Evolutionary conservation across 1,140 invertebrate species (phyloP).

Genomic region (Hylyphantes graminicola): DNA sequence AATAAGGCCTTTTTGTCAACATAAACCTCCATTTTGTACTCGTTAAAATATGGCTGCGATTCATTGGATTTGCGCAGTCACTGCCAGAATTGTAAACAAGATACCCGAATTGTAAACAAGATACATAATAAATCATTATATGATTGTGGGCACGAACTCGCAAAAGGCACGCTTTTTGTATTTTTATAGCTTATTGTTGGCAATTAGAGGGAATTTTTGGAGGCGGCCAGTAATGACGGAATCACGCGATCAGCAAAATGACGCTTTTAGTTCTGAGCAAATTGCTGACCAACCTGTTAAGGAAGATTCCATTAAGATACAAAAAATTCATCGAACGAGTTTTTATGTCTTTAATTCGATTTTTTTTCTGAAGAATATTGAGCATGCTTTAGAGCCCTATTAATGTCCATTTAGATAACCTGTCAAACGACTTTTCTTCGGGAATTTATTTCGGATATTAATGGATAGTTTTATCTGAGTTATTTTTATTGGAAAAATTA

Average conservation of each 20-base stretch:
- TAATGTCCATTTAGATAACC: too few species aligned
- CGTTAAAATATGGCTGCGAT: not conserved
- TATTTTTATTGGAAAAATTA: too few species aligned
- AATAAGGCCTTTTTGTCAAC: not conserved
- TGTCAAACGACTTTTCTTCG: too few species aligned
- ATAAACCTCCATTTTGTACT: slow-evolving; percentile 10
- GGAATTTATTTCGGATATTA: too few species aligned
- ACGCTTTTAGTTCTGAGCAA: slow-evolving; percentile 31
- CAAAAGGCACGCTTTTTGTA: not conserved
- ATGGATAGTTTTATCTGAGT: too few species aligned
- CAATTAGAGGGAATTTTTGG: slow-evolving; percentile 13
- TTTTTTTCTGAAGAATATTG: not conserved
- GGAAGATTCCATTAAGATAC: slow-evolving; percentile 25
- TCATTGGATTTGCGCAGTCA: not conserved
- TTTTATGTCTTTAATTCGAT: not conserved
- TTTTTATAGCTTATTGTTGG: slow-evolving; percentile 1
- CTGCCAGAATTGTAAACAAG: not conserved
- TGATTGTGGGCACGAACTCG: slow-evolving; percentile 21
- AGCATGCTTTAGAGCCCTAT: not conserved
- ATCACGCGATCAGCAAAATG: slow-evolving; percentile 50
- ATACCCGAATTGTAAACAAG: slow-evolving; percentile 25
- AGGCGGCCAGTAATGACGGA: slow-evolving; percentile 37
- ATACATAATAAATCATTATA: slow-evolving; percentile 46
- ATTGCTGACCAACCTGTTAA: slow-evolving; percentile 49
- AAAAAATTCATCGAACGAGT: slow-evolving; percentile 12